Base-by-base conservation (phyloP, 2,797 vertebrate genomes). In the Meda fulgida region DNA sequence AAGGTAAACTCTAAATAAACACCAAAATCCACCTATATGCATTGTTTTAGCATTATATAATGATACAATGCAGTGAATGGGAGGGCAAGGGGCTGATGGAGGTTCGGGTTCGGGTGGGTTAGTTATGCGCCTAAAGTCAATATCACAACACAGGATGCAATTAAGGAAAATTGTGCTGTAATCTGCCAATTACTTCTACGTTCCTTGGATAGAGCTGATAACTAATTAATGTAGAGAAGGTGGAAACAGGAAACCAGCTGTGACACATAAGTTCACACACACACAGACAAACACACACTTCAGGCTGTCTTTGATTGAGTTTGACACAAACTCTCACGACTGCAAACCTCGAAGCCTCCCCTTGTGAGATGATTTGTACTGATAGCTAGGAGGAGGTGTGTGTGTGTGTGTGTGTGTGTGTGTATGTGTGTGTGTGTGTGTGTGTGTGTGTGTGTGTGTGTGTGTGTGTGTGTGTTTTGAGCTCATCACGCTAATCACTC, bases 401-500 rank as follows among this genome's bases (percentile, higher is more conserved):
- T 79, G 70, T 75, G 78, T 80, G 36, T 78, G 73, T 65, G 75
- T 81, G 77, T 86, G 73, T 82, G 60, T 79, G 72, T 78, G 84
- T 83, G 65, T 78, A 55, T 80, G 67, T 80, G 70, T 75, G 78
- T 80, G 36, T 78, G 72, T 65, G 38, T 46, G 85, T 58, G 78
- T 80, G 89, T 85, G 76, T 84, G 82, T 53, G 9, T 76, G 70
- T 81, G 77, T 86, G 75, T 82, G 60, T 79, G 72, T 78, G 84
- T 83, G 65, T 78, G 65, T 80, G 58, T 76, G 70, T 70, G 78
- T 80, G 36, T 78, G 67, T 65, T 63, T 43, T 92, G 86, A 90
- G 83, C 91, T 93, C 93, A 92, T 94, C 92, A 93, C 88, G 89
- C 91, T 94, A 94, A 95, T 94, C 93, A 93, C 91, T 87, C 87